Evolutionary conservation across 35 echinoderm and acorn worm species (phyloP), one percentile per base, ranked within the genome.

Genomic region (Chiridota heheva): DNA sequence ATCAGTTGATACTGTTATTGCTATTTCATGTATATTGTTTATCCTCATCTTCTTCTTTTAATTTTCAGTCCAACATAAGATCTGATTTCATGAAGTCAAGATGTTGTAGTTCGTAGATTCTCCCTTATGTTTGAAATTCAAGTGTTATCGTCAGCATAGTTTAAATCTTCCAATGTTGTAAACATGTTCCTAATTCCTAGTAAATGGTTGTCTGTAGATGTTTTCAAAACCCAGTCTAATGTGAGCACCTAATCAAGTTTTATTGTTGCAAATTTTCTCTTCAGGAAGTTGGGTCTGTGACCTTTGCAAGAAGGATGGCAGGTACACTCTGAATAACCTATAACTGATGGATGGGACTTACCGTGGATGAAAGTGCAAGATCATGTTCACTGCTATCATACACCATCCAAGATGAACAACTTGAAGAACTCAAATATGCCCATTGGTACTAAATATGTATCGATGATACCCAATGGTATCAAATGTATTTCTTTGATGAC

Each of bases 251-350:
- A 6, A 10, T 63, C 13, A 36, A 18, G 34, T 4, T 17, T 76
- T 13, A 53, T 76, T 44, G 1, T 33, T 60, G 31, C 41, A 20
- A 6, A 46, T 30, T 70, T 77, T 40, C 12, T 77, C 82, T 85
- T 35, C 57, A 98, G 95, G 95, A 47, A 91, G 85, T 60, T 98
- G 95, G 95, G 85, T 87, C 45, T 98, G 95, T 76, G 80, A 88
- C 49, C 68, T 98, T n/a, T 98, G 95, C 57, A 91, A 91, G 75
- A 62, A 57, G 86, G 69, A 55, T 65, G 43, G 64, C 15, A 44
- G 58, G 65, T 60, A 84, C n/a, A 17, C 8, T 3, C 2, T n/a
- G 80, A 45, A 29, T 65, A 12, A 72, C 15, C 18, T 18, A 15
- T 10, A 62, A 43, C 35, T 63, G 2, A 4, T 27, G 18, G 4